phyloP scores from a whole-genome alignment of 2,797 vertebrate genomes.

The Acipenser transmontanus region DNA sequence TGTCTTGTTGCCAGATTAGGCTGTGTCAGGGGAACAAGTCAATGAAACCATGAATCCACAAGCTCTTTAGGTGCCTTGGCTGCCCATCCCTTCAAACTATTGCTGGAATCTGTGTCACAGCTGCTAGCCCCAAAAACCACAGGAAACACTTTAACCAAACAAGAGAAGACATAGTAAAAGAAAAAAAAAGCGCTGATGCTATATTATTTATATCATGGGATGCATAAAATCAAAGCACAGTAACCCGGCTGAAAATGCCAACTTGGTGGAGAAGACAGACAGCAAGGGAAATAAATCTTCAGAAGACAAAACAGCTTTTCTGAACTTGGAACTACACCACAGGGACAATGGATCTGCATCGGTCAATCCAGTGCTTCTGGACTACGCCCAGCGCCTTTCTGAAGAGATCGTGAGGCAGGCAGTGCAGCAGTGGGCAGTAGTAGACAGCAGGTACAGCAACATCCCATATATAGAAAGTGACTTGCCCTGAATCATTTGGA shows the following conservation, averaged over 20 bases:
- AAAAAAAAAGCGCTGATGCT: constrained; percentile 32
- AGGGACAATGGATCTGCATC: constrained; percentile 36
- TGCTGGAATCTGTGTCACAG: constrained; percentile 28
- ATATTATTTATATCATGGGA: constrained; percentile 73
- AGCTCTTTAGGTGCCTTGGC: constrained; percentile 8
- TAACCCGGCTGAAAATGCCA: constrained; percentile 50
- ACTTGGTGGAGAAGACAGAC: constrained; percentile 40
- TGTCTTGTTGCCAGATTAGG: constrained; percentile 25
- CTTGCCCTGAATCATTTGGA: constrained; percentile 54
- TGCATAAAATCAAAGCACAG: constrained; percentile 89
- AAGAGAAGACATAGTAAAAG: too few species aligned
- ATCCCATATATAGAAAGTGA: constrained; percentile 94
- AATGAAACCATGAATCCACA: constrained; percentile 13
- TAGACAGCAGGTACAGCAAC: constrained; percentile 81
- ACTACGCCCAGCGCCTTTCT: constrained; percentile 82
- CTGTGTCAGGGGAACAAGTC: constrained; percentile 19
- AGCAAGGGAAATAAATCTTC: constrained; percentile 31
- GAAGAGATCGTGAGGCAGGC: constrained; percentile 81
- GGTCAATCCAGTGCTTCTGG: constrained; percentile 55
- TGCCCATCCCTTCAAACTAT: background rate
- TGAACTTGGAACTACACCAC: constrained; percentile 35
- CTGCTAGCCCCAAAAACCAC: background rate
- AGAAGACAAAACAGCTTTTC: constrained; percentile 57
- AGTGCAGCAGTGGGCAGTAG: constrained; percentile 81
- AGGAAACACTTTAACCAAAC: background rate